Percentiles rank a stretch among this genome's conserved stretches.
These are phyloP conservation scores for Apostichopus leukothele DNA, from an alignment of 53 echinoderm and acorn worm genomes.

Conservation along the genomic window DNA sequence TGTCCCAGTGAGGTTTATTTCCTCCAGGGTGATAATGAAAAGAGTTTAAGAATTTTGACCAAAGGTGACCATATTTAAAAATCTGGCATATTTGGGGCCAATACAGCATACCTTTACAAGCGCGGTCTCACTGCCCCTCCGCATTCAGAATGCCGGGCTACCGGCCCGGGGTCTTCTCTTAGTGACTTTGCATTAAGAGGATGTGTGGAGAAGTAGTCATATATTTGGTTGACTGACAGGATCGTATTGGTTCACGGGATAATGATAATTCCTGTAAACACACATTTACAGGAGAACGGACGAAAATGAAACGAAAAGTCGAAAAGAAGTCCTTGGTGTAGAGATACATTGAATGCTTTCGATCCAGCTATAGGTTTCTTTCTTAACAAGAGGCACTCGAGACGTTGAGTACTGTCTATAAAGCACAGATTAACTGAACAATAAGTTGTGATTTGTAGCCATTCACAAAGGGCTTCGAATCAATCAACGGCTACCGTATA, in stretches of 20 bases:
- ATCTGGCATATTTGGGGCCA: too few relatives aligned
- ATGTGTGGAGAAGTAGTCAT: too few relatives aligned
- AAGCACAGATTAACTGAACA: constrained; percentile 13
- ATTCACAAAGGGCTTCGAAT: constrained; percentile 6
- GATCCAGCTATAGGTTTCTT: neutral
- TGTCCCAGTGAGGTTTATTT: too few relatives aligned
- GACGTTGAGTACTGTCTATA: neutral
- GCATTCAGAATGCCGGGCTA: too few relatives aligned
- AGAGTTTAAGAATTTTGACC: too few relatives aligned
- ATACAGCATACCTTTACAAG: too few relatives aligned
- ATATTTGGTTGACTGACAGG: neutral
- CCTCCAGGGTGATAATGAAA: too few relatives aligned
- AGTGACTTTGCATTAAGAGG: too few relatives aligned
- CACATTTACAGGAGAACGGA: neutral
- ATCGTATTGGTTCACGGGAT: constrained; percentile 6
- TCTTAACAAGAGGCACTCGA: constrained; percentile 9
- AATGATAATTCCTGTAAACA: constrained; percentile 42
- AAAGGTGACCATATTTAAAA: too few relatives aligned
- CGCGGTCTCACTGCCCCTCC: too few relatives aligned
- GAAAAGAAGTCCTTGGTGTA: neutral
- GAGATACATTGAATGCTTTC: constrained; percentile 5
- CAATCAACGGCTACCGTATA: constrained; percentile 1
- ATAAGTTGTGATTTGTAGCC: neutral
- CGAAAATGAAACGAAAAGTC: neutral
- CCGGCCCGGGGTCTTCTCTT: too few relatives aligned